Evolutionary conservation across 1,140 invertebrate genomes (phyloP).

Genomic region (Lepidurus packardi): DNA sequence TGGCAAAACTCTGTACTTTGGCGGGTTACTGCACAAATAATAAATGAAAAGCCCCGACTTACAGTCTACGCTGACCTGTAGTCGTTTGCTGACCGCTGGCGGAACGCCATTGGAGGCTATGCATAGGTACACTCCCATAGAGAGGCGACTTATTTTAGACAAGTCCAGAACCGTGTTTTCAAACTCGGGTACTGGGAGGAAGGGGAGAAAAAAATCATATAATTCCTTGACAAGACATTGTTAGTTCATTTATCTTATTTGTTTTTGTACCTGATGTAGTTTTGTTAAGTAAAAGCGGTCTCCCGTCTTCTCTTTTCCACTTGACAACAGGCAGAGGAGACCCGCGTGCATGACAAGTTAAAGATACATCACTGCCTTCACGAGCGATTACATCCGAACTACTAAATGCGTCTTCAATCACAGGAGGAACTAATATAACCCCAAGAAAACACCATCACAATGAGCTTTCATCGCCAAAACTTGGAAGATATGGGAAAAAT

Average conservation of each 20-base stretch:
- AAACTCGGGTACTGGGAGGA: constrained; percentile 62
- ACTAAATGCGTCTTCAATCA: constrained; percentile 81
- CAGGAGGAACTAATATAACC: constrained; percentile 68
- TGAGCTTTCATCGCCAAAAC: not conserved
- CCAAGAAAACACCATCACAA: constrained; percentile 20
- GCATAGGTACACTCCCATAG: constrained; percentile 86
- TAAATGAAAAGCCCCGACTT: constrained; percentile 50
- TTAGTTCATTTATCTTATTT: not conserved
- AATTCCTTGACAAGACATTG: not conserved
- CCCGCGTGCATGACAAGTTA: constrained; percentile 80
- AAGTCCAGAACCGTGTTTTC: constrained; percentile 77
- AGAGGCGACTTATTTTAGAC: constrained; percentile 72
- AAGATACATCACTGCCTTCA: constrained; percentile 79
- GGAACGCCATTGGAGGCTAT: constrained; percentile 61
- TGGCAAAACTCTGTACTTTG: not conserved
- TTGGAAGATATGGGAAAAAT: not conserved
- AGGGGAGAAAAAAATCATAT: not conserved
- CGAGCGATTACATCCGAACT: constrained; percentile 84
- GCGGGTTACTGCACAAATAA: not conserved
- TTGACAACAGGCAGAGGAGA: constrained; percentile 79
- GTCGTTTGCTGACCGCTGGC: constrained; percentile 72
- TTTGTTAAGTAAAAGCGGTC: constrained; percentile 69
- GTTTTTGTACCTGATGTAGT: constrained; percentile 61
- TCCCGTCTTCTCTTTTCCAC: constrained; percentile 63
- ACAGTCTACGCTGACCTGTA: constrained; percentile 91